A percentile compares a stretch with the other conserved stretches of the same genome.
These are phyloP conservation scores for Acrocera orbiculus DNA, from an alignment of 2,888 invertebrate genomes.

Conservation along the genomic window DNA sequence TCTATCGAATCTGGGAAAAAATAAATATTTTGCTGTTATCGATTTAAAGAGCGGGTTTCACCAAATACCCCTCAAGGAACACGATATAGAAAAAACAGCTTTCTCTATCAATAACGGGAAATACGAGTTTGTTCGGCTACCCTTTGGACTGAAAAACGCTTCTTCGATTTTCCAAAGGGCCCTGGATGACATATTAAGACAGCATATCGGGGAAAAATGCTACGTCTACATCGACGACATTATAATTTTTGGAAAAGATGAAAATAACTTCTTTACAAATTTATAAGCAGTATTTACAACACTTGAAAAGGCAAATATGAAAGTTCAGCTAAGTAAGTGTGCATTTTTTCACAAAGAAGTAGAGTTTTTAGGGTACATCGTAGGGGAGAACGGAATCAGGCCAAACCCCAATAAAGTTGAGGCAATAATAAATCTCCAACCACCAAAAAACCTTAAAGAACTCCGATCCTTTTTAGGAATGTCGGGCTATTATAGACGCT, in stretches of 20 bases:
- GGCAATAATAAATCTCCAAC: slow-evolving; percentile 12
- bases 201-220: slow-evolving; percentile 6
- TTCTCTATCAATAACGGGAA: slow-evolving; percentile 7
- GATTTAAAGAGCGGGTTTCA: slow-evolving; percentile 10
- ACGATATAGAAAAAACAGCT: slow-evolving; percentile 5
- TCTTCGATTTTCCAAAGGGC: slow-evolving; percentile 8
- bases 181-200: slow-evolving; percentile 5
- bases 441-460: slow-evolving; percentile 11
- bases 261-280: slow-evolving; percentile 5
- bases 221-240: slow-evolving; percentile 10
- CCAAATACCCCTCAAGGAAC: slow-evolving; percentile 7
- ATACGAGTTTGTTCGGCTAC: slow-evolving; percentile 7
- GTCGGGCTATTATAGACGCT: slow-evolving; percentile 13
- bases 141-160: slow-evolving; percentile 7
- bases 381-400: slow-evolving; percentile 14
- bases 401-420: slow-evolving; percentile 15
- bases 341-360: slow-evolving; percentile 17
- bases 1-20: slow-evolving; percentile 5
- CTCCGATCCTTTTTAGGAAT: slow-evolving; percentile 12
- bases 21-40: slow-evolving; percentile 5
- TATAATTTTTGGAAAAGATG: slow-evolving; percentile 6
- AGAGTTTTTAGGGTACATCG: slow-evolving; percentile 19
- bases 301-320: slow-evolving; percentile 6
- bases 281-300: slow-evolving; percentile 3
- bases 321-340: slow-evolving; percentile 14